Evolutionary conservation across 1,140 invertebrate species (phyloP).

Genomic region (Steinernema khuongi): DNA sequence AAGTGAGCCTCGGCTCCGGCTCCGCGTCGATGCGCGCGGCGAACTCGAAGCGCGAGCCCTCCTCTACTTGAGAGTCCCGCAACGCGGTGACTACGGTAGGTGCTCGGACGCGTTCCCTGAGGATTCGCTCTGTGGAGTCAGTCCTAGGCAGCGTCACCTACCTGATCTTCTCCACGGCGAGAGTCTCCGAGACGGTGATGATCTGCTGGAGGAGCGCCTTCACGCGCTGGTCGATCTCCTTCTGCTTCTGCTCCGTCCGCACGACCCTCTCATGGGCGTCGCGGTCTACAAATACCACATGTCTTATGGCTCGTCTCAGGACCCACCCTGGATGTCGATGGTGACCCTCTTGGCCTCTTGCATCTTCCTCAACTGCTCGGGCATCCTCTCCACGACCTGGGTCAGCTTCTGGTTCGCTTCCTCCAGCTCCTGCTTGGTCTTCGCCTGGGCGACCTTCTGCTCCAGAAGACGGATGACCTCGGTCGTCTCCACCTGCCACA

Average conservation of each 20-base stretch:
- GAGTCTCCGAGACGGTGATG: not conserved
- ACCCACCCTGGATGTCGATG: not conserved
- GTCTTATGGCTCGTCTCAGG: not conserved
- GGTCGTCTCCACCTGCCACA: conserved; percentile 16
- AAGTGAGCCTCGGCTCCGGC: conserved; percentile 71
- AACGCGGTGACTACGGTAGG: conserved; percentile 32
- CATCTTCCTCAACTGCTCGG: conserved; percentile 10
- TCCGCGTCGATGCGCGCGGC: conserved; percentile 67
- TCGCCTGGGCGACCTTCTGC: not conserved
- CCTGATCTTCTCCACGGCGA: not conserved
- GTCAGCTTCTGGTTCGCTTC: conserved; percentile 10
- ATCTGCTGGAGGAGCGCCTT: not conserved
- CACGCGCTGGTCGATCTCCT: not conserved
- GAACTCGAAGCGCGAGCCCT: conserved; percentile 48
- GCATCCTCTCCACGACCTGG: not conserved
- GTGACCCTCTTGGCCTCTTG: not conserved
- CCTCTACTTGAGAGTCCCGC: conserved; percentile 29
- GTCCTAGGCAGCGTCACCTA: not conserved
- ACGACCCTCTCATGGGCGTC: not conserved
- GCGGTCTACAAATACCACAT: not conserved
- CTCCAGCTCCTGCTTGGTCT: conserved; percentile 12
- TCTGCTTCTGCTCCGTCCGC: not conserved
- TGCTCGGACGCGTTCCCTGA: not conserved
- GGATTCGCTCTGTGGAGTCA: not conserved
- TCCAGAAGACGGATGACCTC: conserved; percentile 32